Conservation (phyloP, 2,113 vertebrate species). For the Noturus placidus region DNA sequence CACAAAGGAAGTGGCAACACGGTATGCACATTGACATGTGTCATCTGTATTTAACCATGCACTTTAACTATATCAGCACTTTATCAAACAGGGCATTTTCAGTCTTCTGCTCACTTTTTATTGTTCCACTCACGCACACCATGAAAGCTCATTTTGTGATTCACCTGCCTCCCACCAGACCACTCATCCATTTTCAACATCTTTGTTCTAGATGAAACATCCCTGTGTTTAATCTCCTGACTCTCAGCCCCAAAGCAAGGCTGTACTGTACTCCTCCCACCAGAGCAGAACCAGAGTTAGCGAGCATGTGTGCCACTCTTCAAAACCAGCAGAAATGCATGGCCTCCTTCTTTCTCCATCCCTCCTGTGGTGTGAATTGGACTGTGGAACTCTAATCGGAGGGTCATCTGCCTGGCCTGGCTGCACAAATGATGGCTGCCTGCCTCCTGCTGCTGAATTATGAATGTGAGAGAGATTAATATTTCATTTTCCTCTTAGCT, state of each 20-base stretch:
- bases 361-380: slow-evolving; percentile 4
- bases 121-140: neutral
- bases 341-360: neutral
- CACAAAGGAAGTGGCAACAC: neutral
- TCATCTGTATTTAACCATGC: slow-evolving; percentile 5
- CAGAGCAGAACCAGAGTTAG: neutral
- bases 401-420: slow-evolving; percentile 35
- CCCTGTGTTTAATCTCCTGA: slow-evolving; percentile 7
- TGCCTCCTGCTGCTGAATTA: slow-evolving; percentile 49
- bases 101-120: neutral
- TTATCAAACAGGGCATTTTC: neutral
- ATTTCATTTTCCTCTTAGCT: slow-evolving; percentile 49
- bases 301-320: slow-evolving; percentile 10
- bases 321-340: slow-evolving; percentile 10
- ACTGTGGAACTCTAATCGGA: slow-evolving; percentile 5
- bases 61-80: neutral
- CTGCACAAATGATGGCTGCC: slow-evolving; percentile 30
- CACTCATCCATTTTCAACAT: slow-evolving; percentile 26
- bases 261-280: slow-evolving; percentile 14
- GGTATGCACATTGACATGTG: neutral
- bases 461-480: slow-evolving; percentile 47
- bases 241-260: slow-evolving; percentile 16
- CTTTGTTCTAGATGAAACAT: slow-evolving; percentile 28
- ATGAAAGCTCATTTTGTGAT: slow-evolving; percentile 24
- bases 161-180: slow-evolving; percentile 13